Evolutionary conservation across 2,113 vertebrate genomes (phyloP), one percentile per base, ranked within the genome.

Genomic region (Sinocyclocheilus rhinocerous): DNA sequence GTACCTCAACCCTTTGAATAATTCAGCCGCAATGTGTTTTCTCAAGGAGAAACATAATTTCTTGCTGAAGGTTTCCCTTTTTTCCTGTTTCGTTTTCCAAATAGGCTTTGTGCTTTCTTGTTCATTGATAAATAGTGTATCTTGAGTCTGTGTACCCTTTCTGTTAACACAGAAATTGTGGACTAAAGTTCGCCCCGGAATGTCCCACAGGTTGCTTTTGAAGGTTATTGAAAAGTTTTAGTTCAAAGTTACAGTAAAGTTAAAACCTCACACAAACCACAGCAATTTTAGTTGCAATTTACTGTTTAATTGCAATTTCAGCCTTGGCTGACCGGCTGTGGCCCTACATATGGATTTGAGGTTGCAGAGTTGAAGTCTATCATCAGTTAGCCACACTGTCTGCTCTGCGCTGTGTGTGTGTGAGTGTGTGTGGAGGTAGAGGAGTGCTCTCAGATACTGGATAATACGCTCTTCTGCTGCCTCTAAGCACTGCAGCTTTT

Each of bases 271-370:
- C 26, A 50, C 16, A 48, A 81, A 81, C 13, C 61, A 11, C 39
- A 81, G 24, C 36, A 63, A 67, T 81, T 69, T 42, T 82, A 33
- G n/a, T 69, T 50, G 63, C 16, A 69, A 82, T 48, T 82, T 69
- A 67, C 80, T 69, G 67, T 72, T 83, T 83, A 83, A 83, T 83
- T 72, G 42, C 80, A 83, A 73, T 83, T 83, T 83, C 81, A 83
- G 48, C 81, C 81, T 83, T 83, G 81, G 67, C 65, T 83, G 45
- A 83, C 48, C 18, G 12, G 48, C 81, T 72, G 67, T 72, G 45
- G 29, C 81, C 45, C 67, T 83, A 82, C 80, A 69, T 82, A 36
- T 82, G 63, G 80, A 82, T 82, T 82, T 82, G 61, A 29, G 79
- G 16, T 61, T 81, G 57, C 22, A 6, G 61, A 42, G 57, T 33